Base-by-base conservation (phyloP, 2,797 vertebrate genomes). In the Schizopygopsis pylzovi region DNA sequence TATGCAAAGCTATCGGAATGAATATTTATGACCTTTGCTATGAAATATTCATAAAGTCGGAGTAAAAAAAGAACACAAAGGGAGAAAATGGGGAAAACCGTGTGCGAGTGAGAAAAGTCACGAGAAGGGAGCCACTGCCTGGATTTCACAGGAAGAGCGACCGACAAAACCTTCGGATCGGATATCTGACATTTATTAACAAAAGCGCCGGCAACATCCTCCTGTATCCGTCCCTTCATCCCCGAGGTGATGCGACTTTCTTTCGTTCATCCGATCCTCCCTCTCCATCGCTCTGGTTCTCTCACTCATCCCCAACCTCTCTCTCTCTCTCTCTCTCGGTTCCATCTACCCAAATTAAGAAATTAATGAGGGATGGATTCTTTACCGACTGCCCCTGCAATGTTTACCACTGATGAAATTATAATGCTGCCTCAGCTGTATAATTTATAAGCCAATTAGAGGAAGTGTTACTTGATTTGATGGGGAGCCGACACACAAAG, bases 361-460 rank as follows among this genome's bases (percentile, higher is more conserved):
- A 98, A 98, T 98, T 98, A 99, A 99, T 99, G 98, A 99, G 95
- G 95, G 95, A 95, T 96, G 94, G 95, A 94, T 96, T 95, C 97
- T 97, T 98, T 97, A 97, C 96, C 95, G 95, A 93, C 92, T 96
- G 96, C 96, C 96, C 96, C 94, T 88, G 95, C 97, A 97, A 97
- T 99, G 98, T 99, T 99, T 99, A 99, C 98, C 96, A 97, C 96
- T 97, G 97, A 99, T 99, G 97, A 99, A 98, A 98, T 98, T 97
- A 97, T 99, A 99, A 99, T 98, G 97, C 90, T 89, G 93, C 95
- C 94, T 92, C 81, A 95, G 96, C 97, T 99, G 98, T 97, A 98
- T 99, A 97, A 99, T 99, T 99, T 97, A 99, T 99, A 96, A 99
- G 95, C 97, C 98, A 99, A 99, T 99, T 99, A 99, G 98, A 97